A percentile compares a stretch with the other conserved stretches of the same genome.
Evolutionary conservation across 2,113 vertebrate species (phyloP).

Genomic region (Phaethornis superciliosus): DNA sequence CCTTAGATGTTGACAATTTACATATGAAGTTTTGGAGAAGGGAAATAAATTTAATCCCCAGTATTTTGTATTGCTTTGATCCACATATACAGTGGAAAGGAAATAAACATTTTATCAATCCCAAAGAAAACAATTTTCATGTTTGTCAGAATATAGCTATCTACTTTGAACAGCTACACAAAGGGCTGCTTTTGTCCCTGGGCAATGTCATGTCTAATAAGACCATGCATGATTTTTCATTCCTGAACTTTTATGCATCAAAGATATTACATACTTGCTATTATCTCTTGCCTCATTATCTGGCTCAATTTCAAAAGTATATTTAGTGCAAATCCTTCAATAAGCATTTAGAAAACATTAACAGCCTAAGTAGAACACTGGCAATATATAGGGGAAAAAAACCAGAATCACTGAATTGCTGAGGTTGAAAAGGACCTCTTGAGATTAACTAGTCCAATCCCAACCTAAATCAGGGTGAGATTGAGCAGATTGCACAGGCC

Average conservation of each 20-base stretch:
- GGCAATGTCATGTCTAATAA: not conserved
- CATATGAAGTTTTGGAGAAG: not conserved
- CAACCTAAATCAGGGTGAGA: not conserved
- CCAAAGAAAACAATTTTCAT: not conserved
- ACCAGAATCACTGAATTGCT: not conserved
- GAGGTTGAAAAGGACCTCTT: not conserved
- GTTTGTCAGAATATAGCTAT: not conserved
- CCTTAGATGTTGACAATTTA: not conserved
- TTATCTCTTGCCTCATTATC: not conserved
- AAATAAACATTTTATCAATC: not conserved
- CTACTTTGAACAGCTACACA: not conserved
- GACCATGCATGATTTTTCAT: not conserved
- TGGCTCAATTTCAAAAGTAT: not conserved
- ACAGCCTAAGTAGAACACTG: not conserved
- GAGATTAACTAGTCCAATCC: not conserved
- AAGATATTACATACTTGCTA: not conserved
- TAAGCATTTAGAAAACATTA: not conserved
- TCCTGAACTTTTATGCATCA: not conserved
- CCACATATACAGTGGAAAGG: not conserved
- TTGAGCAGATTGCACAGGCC: not conserved
- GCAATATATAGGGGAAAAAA: not conserved
- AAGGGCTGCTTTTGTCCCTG: not conserved
- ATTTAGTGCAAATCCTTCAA: not conserved
- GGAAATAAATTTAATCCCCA: not conserved
- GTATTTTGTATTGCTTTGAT: not conserved